Evolutionary conservation across 2,888 invertebrate species (phyloP).

Genomic region (Tetragonula carbonaria): DNA sequence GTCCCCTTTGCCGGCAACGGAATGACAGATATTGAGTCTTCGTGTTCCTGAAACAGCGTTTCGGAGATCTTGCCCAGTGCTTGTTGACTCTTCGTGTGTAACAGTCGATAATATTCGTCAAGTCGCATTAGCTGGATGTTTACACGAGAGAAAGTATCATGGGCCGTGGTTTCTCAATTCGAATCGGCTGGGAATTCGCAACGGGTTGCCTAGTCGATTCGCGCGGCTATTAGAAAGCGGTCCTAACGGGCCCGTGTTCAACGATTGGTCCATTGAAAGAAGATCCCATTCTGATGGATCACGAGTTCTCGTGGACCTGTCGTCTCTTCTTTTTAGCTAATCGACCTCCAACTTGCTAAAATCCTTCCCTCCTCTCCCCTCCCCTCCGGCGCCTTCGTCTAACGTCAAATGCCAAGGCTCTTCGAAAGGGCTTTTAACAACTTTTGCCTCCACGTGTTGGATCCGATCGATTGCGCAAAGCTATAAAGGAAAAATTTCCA

Average conservation of each 20-base stretch:
- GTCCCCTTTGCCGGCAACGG: too few species aligned
- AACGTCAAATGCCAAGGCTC: slow-evolving; percentile 68
- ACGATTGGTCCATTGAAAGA: slow-evolving; percentile 20
- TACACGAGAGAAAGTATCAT: slow-evolving; percentile 59
- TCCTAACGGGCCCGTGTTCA: slow-evolving; percentile 37
- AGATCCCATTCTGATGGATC: background rate
- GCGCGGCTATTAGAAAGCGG: slow-evolving; percentile 30
- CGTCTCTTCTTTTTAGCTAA: background rate
- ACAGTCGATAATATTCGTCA: background rate
- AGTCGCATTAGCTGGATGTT: slow-evolving; percentile 36
- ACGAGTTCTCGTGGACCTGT: background rate
- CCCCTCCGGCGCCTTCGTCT: slow-evolving; percentile 20
- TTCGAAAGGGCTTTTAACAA: slow-evolving; percentile 50
- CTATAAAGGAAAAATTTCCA: slow-evolving; percentile 19
- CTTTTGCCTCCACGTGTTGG: background rate
- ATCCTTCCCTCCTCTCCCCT: background rate
- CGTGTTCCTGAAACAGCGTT: background rate
- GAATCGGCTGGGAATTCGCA: slow-evolving; percentile 36
- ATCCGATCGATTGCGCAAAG: slow-evolving; percentile 26
- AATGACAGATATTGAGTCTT: background rate
- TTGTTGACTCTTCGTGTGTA: background rate
- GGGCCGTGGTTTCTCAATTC: slow-evolving; percentile 57
- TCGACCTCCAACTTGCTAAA: slow-evolving; percentile 16
- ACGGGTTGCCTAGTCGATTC: background rate
- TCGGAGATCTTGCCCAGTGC: background rate